Evolutionary conservation across 2,113 vertebrate genomes (phyloP), one percentile per base, ranked within the genome.

Genomic region (Garra rufa): DNA sequence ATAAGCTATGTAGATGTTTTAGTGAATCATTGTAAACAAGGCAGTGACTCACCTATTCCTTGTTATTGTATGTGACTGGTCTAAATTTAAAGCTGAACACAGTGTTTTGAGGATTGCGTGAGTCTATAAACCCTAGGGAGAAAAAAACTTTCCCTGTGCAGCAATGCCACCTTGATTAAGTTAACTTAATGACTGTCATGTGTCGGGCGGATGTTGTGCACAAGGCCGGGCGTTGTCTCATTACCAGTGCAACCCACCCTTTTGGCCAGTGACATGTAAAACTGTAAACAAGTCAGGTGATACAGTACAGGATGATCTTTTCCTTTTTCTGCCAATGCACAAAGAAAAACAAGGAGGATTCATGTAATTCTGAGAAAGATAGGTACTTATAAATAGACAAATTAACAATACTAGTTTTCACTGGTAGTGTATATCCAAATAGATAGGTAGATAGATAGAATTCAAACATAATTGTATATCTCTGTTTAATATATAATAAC

Each of bases 111-210:
- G 38, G 34, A 19, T 38, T 38, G 65, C 19, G 17, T 5, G 30
- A 24, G 21, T 71, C 19, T 44, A 24, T 71, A 14, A 71, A 44
- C 69, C 3, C 11, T 71, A 13, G 21, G 38, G 24, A 13, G 14
- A 13, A 1, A 50, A 9, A 24, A 34, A 24, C 19, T 5, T 3
- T 61, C 30, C 41, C 17, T 6, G 44, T 57, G 57, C 41, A 19
- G 38, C 8, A 63, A 34, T 41, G 75, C 30, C 0, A 24, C 6
- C 43, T 81, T 50, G 61, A 67, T 81, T 67, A 61, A 81, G 78
- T 81, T 81, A 67, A 48, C 15, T 4, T 81, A 67, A 81, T 34
- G 38, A 81, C 24, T 50, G 78, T 81, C 78, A 81, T 81, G 61
- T 67, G 78, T 44, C 9, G 0, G 74, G 21, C 15, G 10, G 75